Evolutionary conservation across 2,888 invertebrate species (phyloP), one percentile per base, ranked within the genome.

Genomic region (Cyclophora punctaria): DNA sequence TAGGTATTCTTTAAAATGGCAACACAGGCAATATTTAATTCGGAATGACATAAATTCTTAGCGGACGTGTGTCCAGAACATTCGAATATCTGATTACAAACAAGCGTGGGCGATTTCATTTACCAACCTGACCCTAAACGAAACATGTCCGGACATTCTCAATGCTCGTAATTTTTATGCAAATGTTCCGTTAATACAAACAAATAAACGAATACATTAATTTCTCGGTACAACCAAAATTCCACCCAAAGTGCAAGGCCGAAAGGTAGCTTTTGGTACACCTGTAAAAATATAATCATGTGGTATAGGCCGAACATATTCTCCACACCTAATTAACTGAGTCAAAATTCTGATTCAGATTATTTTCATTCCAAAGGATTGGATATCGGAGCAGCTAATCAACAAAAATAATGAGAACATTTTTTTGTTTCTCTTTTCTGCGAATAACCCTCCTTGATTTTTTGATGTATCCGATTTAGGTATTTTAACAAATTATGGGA

Each of bases 141-240:
- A 50, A 48, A 50, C 63, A 62, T 67, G 67, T 67, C 71, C 67
- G 65, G 64, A 64, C 66, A 62, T 66, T 65, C 66, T 62, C 66
- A 66, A 64, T 64, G 64, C 59, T 67, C 63, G 65, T 71, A 71
- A 66, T 68, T 72, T 73, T 74, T 70, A 75, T 75, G 74, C 71
- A 72, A 75, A 75, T 75, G 60, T 60, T 50, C 55, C 51, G 56
- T 55, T 48, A 48, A 51, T 46, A 47, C 48, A 55, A 54, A 52
- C 49, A 56, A 49, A 45, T 37, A 50, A 50, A 45, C 46, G 40
- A 47, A 41, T 51, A 37, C 37, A 5, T 37, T 37, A 5, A 37
- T 37, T 37, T 37, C 4, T 5, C 37, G 1, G 37, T 5, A 37
- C 2, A 45, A 45, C 4, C 4, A 7, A 45, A 20, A 34, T 34